Evolutionary conservation across 2,113 vertebrate species (phyloP).

Genomic region (Leuciscus idus): DNA sequence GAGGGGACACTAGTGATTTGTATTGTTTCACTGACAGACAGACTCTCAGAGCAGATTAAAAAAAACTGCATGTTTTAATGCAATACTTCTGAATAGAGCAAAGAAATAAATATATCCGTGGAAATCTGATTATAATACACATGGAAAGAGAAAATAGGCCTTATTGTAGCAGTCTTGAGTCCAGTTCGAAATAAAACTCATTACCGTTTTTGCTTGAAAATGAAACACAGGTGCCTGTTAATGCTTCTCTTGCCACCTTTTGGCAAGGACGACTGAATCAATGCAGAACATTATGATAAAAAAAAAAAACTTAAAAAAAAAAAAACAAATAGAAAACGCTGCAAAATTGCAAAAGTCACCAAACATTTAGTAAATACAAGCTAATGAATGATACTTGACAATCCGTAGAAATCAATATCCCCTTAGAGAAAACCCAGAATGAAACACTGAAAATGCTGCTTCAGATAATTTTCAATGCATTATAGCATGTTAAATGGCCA

Average conservation of each 20-base stretch:
- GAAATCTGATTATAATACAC: not conserved
- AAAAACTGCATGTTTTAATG: conserved; percentile 29
- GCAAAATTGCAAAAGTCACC: conserved; percentile 51
- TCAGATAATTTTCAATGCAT: conserved; percentile 68
- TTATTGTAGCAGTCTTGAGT: conserved; percentile 34
- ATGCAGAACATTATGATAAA: conserved; percentile 50
- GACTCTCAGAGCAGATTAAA: not conserved
- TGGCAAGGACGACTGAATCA: conserved; percentile 52
- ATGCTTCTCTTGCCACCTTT: conserved; percentile 62
- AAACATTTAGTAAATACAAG: conserved; percentile 52
- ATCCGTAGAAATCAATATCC: conserved; percentile 53
- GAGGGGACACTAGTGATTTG: not conserved
- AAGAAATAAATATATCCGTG: not conserved
- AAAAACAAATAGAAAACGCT: conserved; percentile 45
- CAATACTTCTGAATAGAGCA: not conserved
- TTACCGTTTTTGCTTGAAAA: conserved; percentile 66
- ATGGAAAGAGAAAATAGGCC: not conserved
- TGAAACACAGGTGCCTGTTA: conserved; percentile 75
- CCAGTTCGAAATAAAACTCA: conserved; percentile 11
- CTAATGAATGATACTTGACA: conserved; percentile 69
- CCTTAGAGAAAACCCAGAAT: conserved; percentile 57
- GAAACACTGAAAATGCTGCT: conserved; percentile 69
- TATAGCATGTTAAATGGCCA: conserved; percentile 70
- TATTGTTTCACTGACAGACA: not conserved
- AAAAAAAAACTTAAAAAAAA: conserved; percentile 23